These are phyloP conservation scores for Tenrec ecaudatus DNA, from an alignment of 2,113 vertebrate species.

Conservation along the genomic window DNA sequence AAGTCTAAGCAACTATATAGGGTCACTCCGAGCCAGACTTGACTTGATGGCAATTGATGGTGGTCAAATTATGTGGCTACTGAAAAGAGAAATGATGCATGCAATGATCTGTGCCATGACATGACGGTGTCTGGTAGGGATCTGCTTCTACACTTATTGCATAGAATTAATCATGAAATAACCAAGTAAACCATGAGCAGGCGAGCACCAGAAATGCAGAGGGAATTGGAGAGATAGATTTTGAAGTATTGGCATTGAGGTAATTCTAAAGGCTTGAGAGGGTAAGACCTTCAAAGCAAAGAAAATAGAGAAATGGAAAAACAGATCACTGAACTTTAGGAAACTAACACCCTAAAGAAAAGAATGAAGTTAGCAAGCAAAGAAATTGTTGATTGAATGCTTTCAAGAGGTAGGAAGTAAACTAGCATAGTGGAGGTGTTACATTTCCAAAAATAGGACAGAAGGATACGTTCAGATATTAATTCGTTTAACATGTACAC, in stretches of 20 bases:
- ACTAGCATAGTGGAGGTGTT: background rate
- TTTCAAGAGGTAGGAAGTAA: background rate
- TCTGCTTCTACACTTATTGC: background rate
- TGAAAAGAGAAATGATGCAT: too few relatives aligned
- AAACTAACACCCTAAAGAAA: background rate
- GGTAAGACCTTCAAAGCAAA: background rate
- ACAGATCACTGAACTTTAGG: background rate
- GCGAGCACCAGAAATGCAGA: background rate
- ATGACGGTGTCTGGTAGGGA: background rate
- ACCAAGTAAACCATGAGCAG: background rate
- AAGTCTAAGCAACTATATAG: too few relatives aligned
- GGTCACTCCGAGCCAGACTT: too few relatives aligned
- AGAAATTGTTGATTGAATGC: background rate
- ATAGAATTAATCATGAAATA: background rate
- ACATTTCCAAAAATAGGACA: background rate
- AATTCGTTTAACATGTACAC: background rate
- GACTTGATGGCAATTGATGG: too few relatives aligned
- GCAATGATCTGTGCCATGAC: too few relatives aligned
- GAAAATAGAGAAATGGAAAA: background rate
- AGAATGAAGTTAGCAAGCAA: background rate
- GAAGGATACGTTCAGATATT: background rate
- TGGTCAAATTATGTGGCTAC: too few relatives aligned
- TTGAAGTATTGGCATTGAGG: rapidly evolving
- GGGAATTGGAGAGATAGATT: background rate
- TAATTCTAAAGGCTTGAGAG: background rate